phyloP scores from a whole-genome alignment of 2,113 vertebrate genomes.

The Coturnix japonica region DNA sequence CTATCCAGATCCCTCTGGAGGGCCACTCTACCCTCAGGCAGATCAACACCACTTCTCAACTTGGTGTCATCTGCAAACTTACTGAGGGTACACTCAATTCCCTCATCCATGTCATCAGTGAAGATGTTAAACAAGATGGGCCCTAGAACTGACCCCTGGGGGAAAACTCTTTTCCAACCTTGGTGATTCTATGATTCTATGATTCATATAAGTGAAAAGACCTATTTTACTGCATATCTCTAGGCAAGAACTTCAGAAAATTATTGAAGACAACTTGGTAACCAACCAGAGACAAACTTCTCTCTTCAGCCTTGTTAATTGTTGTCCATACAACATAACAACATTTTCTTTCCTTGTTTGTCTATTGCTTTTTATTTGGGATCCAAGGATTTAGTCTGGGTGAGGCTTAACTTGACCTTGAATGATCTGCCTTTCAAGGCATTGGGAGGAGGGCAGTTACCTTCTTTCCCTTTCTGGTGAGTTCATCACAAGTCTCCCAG shows the following conservation, averaged over 20 bases:
- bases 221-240: neutral
- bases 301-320: neutral
- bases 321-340: neutral
- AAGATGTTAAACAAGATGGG: too few species aligned
- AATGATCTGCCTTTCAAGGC: neutral
- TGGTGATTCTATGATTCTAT: neutral
- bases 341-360: neutral
- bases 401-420: neutral
- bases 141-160: too few species aligned
- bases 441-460: neutral
- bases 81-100: too few species aligned
- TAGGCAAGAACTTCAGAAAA: neutral
- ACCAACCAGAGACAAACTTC: neutral
- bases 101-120: too few species aligned
- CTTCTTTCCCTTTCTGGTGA: neutral
- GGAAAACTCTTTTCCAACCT: too few species aligned
- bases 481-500: constrained; percentile 4
- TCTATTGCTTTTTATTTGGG: neutral
- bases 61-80: too few species aligned
- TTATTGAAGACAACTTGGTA: neutral
- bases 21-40: too few species aligned
- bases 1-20: too few species aligned
- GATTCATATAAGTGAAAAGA: neutral
- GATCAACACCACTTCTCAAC: too few species aligned
- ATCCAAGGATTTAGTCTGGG: neutral